Conservation (phyloP, 2,888 invertebrate species). For the Melanostoma scalare region DNA sequence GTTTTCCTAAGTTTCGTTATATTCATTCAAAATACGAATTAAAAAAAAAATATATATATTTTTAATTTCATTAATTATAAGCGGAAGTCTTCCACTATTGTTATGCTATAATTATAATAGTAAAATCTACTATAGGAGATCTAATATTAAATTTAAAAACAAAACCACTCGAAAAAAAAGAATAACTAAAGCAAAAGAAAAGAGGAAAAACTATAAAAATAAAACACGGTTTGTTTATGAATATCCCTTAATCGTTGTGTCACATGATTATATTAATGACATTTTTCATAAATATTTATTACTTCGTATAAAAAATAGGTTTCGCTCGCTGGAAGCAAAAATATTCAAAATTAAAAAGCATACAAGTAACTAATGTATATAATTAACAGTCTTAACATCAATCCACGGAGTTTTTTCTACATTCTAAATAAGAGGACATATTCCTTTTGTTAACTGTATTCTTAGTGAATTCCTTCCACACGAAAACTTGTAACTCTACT, state of each 20-base stretch:
- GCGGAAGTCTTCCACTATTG: conserved; percentile 82
- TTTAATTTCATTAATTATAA: conserved; percentile 77
- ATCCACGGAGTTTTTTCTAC: conserved; percentile 14
- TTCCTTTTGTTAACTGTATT: no score
- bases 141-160: conserved; percentile 48
- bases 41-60: conserved; percentile 48
- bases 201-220: neutral
- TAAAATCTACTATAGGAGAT: conserved; percentile 59
- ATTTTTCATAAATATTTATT: conserved; percentile 68
- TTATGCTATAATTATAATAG: conserved; percentile 75
- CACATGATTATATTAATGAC: conserved; percentile 16
- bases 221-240: conserved; percentile 34
- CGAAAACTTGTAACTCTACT: no score
- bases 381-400: neutral
- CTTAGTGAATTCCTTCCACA: neutral
- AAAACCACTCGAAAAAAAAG: conserved; percentile 35
- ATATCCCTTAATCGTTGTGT: conserved; percentile 40
- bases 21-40: conserved; percentile 35
- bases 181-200: conserved; percentile 9
- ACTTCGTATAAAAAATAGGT: conserved; percentile 57
- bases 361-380: conserved; percentile 8
- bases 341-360: conserved; percentile 8
- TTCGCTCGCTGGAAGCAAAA: conserved; percentile 63
- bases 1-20: neutral
- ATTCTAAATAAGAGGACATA: conserved; percentile 29